Evolutionary conservation across 2,888 invertebrate species (phyloP).

Genomic region (Cecidostiba fungosa): DNA sequence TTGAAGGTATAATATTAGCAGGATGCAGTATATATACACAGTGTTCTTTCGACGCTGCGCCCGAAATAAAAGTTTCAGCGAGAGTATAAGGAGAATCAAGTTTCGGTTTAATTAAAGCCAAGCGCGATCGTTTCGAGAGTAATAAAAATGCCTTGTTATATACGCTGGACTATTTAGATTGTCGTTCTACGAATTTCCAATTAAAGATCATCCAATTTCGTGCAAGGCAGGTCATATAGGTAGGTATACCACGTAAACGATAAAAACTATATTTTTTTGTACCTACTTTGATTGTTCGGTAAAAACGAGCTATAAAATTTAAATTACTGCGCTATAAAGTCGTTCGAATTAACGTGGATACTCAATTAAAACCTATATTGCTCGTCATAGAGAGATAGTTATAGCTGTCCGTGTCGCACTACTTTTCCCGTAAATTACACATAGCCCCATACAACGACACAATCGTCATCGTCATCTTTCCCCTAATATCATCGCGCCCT

Average conservation of each 20-base stretch:
- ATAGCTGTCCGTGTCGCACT: background rate
- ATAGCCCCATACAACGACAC: background rate
- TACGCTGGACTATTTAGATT: background rate
- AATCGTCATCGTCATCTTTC: background rate
- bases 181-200: background rate
- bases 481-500: too few species aligned
- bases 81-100: background rate
- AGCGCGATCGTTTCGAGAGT: background rate
- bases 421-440: background rate
- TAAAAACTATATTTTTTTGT: too few species aligned
- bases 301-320: too few species aligned
- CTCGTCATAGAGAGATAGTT: background rate
- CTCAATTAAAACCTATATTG: background rate
- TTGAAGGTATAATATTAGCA: background rate
- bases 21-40: slow-evolving; percentile 10
- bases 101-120: slow-evolving; percentile 3
- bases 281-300: too few species aligned
- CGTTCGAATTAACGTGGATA: too few species aligned
- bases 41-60: slow-evolving; percentile 21
- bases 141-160: background rate
- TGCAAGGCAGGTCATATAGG: too few species aligned
- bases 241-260: too few species aligned
- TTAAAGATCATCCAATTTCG: background rate
- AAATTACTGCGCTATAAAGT: too few species aligned
- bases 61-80: slow-evolving; percentile 30